Base-by-base conservation (phyloP, 2,888 invertebrate species). In the Orthonevra nobilis region DNA sequence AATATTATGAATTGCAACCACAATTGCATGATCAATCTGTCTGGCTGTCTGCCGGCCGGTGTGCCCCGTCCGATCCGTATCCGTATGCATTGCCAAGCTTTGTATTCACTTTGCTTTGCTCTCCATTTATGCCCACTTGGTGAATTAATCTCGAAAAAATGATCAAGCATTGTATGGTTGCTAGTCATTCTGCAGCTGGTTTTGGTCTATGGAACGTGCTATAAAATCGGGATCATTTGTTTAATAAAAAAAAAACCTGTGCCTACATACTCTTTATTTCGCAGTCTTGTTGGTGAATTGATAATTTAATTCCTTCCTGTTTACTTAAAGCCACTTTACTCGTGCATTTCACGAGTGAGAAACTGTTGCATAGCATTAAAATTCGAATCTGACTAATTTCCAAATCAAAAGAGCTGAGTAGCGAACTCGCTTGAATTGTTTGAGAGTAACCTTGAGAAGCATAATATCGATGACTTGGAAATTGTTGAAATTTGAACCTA, bases 1-100 rank as follows among this genome's bases (percentile, higher is more conserved):
- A 79, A 56, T 61, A 72, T 72, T 73, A 73, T 66, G 66, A 66
- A 73, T 73, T 79, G 79, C 79, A 61, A n/a, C 40, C 36, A 48
- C 46, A 61, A 42, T 56, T 61, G 73, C 73, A 79, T 56, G 73
- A 79, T 79, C 79, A 79, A 79, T 79, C 73, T 61, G 79, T 79
- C 77, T 77, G 72, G 64, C 72, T 72, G 77, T 60, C 73, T 61
- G 6, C 32, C 50, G 46, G 20, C 32, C 23, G 36, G 69, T 46
- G 50, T 72, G 46, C 36, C 6, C 15, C 1, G 44, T 42, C 10
- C 12, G 15, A 15, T 15, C 9, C 26, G 20, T 3, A 32, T n/a
- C 3, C 10, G 32, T 32, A 2, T n/a, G n/a, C n/a, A n/a, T n/a
- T n/a, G n/a, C n/a, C n/a, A n/a, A 1, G 12, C 6, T 6, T 2